phyloP scores from a whole-genome alignment of 2,888 invertebrate species.

The Aromia moschata region DNA sequence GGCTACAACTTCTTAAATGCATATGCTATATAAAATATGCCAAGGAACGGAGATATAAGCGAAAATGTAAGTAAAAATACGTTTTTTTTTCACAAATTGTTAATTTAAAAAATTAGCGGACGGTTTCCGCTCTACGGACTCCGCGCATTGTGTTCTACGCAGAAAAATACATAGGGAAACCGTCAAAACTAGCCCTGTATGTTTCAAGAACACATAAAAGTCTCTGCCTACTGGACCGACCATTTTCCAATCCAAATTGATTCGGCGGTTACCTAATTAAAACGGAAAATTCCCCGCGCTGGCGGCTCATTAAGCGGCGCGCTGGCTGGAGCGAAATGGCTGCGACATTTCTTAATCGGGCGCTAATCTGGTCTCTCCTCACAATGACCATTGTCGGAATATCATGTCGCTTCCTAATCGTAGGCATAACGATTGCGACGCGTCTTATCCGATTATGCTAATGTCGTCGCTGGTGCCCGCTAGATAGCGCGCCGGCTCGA shows the following conservation, averaged over 20 bases:
- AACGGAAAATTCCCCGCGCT: conserved; percentile 7
- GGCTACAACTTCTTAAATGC: too few relatives aligned
- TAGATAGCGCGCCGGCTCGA: conserved; percentile 56
- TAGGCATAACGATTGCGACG: conserved; percentile 57
- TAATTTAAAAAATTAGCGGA: too few relatives aligned
- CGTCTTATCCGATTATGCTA: conserved; percentile 63
- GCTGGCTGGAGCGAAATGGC: conserved; percentile 12
- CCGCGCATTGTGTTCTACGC: too few relatives aligned
- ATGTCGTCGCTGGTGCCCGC: conserved; percentile 58
- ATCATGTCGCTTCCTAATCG: conserved; percentile 56
- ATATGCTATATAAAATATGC: too few relatives aligned
- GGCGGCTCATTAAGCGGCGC: conserved; percentile 3
- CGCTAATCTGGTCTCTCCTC: conserved; percentile 21
- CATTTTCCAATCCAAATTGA: conserved; percentile 10
- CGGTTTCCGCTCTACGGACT: too few relatives aligned
- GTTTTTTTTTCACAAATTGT: too few relatives aligned
- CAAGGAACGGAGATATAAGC: too few relatives aligned
- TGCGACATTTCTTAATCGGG: conserved; percentile 23
- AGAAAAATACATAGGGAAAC: too few relatives aligned
- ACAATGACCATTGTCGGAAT: conserved; percentile 52
- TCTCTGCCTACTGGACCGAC: too few relatives aligned
- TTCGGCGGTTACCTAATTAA: conserved; percentile 8
- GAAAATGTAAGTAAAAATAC: too few relatives aligned
- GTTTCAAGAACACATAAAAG: too few relatives aligned
- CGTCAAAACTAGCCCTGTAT: too few relatives aligned